phyloP scores from a whole-genome alignment of 2,797 vertebrate species.

The Champsocephalus esox region DNA sequence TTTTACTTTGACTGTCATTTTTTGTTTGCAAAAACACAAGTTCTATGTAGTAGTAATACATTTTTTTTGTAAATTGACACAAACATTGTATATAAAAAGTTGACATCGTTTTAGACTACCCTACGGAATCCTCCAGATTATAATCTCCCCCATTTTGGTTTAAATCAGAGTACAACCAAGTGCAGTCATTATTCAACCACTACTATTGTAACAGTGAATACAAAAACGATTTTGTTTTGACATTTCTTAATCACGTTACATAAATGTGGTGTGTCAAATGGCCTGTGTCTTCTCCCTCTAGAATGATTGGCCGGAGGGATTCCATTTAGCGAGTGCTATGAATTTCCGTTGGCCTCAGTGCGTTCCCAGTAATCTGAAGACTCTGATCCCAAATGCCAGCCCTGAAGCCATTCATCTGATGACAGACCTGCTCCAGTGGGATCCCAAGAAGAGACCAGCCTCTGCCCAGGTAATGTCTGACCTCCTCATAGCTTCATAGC shows the following conservation, averaged over 20 bases:
- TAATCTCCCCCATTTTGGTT: too few species aligned
- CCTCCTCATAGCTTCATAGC: neutral
- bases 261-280: neutral
- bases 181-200: too few species aligned
- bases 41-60: neutral
- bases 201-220: neutral
- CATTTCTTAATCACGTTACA: neutral
- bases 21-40: neutral
- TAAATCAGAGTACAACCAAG: neutral
- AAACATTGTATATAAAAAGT: too few species aligned
- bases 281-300: slow-evolving; percentile 60
- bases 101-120: too few species aligned
- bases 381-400: slow-evolving; percentile 96
- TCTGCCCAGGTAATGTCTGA: slow-evolving; percentile 89
- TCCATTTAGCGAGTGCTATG: slow-evolving; percentile 93
- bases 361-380: slow-evolving; percentile 93
- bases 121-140: too few species aligned
- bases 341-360: slow-evolving; percentile 98
- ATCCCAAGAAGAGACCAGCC: slow-evolving; percentile 95
- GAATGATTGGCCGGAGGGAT: slow-evolving; percentile 96
- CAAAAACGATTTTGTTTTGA: neutral
- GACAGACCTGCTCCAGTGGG: slow-evolving; percentile 94
- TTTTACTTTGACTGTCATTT: neutral
- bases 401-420: slow-evolving; percentile 93
- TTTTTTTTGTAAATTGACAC: neutral